Percentiles rank a stretch among this genome's conserved stretches.
These are phyloP conservation scores for Varecia variegata DNA, from an alignment of 2,797 vertebrate species.

Conservation along the genomic window DNA sequence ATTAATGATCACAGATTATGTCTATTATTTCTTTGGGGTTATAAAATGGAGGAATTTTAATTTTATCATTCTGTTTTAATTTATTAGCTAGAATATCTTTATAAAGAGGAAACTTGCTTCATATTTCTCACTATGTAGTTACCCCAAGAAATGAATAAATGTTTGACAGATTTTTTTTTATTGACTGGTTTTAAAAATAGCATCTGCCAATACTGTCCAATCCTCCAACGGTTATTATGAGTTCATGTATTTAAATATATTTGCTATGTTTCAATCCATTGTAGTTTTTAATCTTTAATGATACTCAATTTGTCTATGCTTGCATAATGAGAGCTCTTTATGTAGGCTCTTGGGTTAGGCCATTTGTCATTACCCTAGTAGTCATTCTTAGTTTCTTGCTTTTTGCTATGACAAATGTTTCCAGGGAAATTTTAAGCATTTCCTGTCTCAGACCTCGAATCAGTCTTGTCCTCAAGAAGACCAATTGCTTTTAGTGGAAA, in stretches of 20 bases:
- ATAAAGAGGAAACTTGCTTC: neutral
- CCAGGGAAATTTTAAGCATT: neutral
- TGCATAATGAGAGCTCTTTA: neutral
- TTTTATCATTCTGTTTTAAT: neutral
- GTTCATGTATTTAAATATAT: neutral
- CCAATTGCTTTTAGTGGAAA: neutral
- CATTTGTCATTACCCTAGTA: neutral
- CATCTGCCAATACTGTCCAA: neutral
- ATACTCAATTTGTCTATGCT: neutral
- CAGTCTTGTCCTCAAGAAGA: neutral
- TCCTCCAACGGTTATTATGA: neutral
- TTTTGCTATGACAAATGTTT: neutral
- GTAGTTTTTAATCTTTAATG: neutral
- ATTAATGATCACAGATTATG: neutral
- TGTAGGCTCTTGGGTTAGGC: neutral
- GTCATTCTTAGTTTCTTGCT: neutral
- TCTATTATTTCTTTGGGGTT: neutral
- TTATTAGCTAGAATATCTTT: neutral
- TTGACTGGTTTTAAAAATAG: neutral
- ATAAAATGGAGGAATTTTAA: neutral
- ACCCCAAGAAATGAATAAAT: neutral
- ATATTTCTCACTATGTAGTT: conserved; percentile 22
- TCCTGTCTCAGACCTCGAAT: neutral
- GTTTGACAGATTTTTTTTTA: neutral
- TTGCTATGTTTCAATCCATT: neutral